A percentile compares a stretch with the other conserved stretches of the same genome.
Conservation (phyloP, 2,797 vertebrate species). For the Xiphophorus birchmanni region DNA sequence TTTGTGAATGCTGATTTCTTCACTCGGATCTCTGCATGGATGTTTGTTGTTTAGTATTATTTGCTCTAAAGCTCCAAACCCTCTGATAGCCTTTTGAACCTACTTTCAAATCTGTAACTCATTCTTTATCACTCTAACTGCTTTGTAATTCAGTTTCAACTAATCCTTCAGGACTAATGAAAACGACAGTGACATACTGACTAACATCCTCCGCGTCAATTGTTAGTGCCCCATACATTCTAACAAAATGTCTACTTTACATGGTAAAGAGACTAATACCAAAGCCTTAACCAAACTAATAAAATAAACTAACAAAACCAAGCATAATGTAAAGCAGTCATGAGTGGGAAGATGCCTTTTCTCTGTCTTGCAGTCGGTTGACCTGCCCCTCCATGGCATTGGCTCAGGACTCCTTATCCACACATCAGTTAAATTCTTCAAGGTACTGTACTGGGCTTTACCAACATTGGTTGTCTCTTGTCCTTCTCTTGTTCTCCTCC, state of each 20-base stretch:
- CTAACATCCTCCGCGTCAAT: background rate
- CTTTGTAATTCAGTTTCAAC: background rate
- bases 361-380: conserved; percentile 71
- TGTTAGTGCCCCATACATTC: background rate
- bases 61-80: background rate
- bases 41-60: background rate
- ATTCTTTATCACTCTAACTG: background rate
- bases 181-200: background rate
- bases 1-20: background rate
- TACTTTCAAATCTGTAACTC: background rate
- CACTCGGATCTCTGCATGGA: background rate
- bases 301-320: conserved; percentile 2
- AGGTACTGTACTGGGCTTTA: conserved; percentile 62
- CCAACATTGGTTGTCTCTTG: conserved; percentile 11
- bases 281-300: background rate
- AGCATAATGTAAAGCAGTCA: conserved; percentile 11
- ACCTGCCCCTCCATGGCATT: conserved; percentile 62
- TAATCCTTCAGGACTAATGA: background rate
- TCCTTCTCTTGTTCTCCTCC: conserved; percentile 2
- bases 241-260: background rate
- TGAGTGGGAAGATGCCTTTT: conserved; percentile 47
- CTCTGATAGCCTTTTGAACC: background rate
- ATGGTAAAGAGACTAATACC: background rate
- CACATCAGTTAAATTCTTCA: conserved; percentile 73
- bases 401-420: conserved; percentile 69